phyloP scores from a whole-genome alignment of 2,797 vertebrate genomes.

The Sebastes taczanowskii region DNA sequence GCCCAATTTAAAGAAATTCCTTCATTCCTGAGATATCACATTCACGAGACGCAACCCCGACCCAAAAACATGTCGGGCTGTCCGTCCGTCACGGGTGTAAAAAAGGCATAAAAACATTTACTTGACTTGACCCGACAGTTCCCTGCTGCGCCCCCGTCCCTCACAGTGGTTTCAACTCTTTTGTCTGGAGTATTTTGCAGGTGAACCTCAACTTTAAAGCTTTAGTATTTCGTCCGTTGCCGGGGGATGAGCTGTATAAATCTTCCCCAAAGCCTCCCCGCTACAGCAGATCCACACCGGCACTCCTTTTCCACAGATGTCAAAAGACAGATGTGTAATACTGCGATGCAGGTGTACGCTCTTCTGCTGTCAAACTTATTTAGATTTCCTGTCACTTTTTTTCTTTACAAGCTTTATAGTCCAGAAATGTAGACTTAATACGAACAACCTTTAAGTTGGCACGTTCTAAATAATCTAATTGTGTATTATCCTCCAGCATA shows the following conservation, averaged over 20 bases:
- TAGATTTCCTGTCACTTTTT: too few relatives aligned
- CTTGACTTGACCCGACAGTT: too few relatives aligned
- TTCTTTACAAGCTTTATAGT: not conserved
- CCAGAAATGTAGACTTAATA: not conserved
- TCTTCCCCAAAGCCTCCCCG: not conserved
- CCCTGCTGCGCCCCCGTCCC: not conserved
- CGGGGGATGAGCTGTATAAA: not conserved
- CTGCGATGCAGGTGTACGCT: not conserved
- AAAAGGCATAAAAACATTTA: too few relatives aligned
- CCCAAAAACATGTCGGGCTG: too few relatives aligned
- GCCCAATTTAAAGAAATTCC: too few relatives aligned
- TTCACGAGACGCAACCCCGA: too few relatives aligned
- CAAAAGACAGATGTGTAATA: not conserved
- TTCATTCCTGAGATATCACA: too few relatives aligned
- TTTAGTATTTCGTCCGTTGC: not conserved
- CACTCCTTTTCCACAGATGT: too few relatives aligned
- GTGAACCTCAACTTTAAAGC: not conserved
- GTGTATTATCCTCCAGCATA: not conserved
- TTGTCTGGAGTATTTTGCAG: not conserved
- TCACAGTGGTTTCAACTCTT: not conserved
- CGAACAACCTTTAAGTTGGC: not conserved
- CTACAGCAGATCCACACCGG: too few relatives aligned
- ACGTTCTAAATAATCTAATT: not conserved
- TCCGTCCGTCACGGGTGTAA: too few relatives aligned
- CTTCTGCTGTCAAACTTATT: not conserved